Evolutionary conservation across 2,888 invertebrate species (phyloP).

Genomic region (Mantis religiosa): DNA sequence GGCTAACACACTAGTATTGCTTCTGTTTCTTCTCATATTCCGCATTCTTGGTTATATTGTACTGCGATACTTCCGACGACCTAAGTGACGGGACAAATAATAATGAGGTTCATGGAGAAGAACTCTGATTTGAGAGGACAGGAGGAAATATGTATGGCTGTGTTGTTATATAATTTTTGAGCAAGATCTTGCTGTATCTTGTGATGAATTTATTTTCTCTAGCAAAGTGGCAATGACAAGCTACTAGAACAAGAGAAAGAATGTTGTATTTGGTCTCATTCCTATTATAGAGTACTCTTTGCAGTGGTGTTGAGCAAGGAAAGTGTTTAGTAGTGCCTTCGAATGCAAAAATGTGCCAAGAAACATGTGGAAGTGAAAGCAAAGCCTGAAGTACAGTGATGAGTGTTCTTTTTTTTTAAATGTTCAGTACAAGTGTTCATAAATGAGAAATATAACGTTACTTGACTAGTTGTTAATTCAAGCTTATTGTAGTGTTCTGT

Average conservation of each 20-base stretch:
- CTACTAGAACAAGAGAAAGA: neutral
- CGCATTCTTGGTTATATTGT: constrained; percentile 68
- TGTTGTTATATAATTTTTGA: constrained; percentile 27
- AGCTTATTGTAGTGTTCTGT: constrained; percentile 25
- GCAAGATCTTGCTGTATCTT: neutral
- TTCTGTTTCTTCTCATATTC: constrained; percentile 67
- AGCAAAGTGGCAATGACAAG: neutral
- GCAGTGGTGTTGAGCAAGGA: constrained; percentile 7
- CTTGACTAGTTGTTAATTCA: constrained; percentile 8
- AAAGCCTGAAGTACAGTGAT: neutral
- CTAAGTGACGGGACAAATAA: constrained; percentile 50
- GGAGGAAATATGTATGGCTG: constrained; percentile 30
- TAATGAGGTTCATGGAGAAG: constrained; percentile 2
- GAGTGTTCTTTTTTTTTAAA: neutral
- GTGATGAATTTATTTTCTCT: constrained; percentile 8
- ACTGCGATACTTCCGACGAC: constrained; percentile 64
- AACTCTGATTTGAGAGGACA: constrained; percentile 11
- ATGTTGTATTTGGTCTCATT: constrained; percentile 26
- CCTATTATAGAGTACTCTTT: constrained; percentile 21
- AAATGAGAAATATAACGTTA: constrained; percentile 5
- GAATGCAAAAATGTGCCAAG: constrained; percentile 28
- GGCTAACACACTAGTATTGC: constrained; percentile 67
- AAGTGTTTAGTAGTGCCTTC: constrained; percentile 29
- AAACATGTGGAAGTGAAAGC: neutral
- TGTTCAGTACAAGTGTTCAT: constrained; percentile 23